phyloP scores from a whole-genome alignment of 1,140 invertebrate genomes.

The Leptopilina clavipes region DNA sequence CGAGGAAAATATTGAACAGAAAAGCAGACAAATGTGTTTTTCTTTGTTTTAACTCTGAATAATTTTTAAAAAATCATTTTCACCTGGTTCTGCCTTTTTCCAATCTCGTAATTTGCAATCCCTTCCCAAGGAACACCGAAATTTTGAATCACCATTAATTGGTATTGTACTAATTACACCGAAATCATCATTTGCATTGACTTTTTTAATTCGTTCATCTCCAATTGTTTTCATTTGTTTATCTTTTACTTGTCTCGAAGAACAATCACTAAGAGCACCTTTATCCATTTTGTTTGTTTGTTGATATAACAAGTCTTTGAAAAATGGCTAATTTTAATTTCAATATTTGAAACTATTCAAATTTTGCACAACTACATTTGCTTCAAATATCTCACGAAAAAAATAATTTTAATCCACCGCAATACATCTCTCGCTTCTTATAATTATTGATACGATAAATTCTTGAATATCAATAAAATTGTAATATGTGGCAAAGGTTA shows the following conservation, averaged over 20 bases:
- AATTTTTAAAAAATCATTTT: slow-evolving; percentile 55
- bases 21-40: too few relatives aligned
- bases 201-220: slow-evolving; percentile 82
- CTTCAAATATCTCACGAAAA: too few relatives aligned
- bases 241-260: slow-evolving; percentile 81
- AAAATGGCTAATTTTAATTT: slow-evolving; percentile 16
- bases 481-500: too few relatives aligned
- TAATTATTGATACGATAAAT: too few relatives aligned
- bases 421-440: background rate
- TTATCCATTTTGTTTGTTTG: slow-evolving; percentile 78
- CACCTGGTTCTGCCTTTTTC: slow-evolving; percentile 86
- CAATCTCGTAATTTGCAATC: slow-evolving; percentile 86
- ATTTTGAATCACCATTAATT: slow-evolving; percentile 82
- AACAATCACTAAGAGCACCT: slow-evolving; percentile 84
- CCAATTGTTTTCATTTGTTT: slow-evolving; percentile 85
- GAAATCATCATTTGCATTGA: slow-evolving; percentile 88
- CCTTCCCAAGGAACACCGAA: slow-evolving; percentile 83
- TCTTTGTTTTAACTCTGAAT: too few relatives aligned
- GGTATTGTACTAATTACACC: slow-evolving; percentile 89
- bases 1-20: too few relatives aligned
- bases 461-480: too few relatives aligned
- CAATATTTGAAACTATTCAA: slow-evolving; percentile 23
- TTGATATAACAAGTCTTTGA: slow-evolving; percentile 41
- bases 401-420: too few relatives aligned
- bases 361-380: too few relatives aligned